Evolutionary conservation across 2,888 invertebrate species (phyloP).

Genomic region (Cephonodes hylas): DNA sequence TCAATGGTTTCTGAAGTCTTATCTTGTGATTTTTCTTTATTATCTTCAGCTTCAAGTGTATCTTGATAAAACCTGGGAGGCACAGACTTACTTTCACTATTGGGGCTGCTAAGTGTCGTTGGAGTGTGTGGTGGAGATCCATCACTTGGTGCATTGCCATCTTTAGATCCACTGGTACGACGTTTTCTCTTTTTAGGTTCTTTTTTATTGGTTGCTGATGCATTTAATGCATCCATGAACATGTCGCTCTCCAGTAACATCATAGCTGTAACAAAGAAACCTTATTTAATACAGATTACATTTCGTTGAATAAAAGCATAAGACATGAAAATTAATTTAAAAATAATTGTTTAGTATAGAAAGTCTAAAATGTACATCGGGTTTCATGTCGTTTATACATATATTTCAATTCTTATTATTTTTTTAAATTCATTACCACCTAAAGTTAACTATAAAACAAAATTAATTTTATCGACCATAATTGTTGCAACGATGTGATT

Average conservation of each 20-base stretch:
- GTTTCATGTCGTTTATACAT: background rate
- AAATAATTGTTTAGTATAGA: background rate
- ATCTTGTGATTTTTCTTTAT: slow-evolving; percentile 68
- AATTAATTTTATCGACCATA: too few species aligned
- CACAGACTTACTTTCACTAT: slow-evolving; percentile 71
- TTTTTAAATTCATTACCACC: too few species aligned
- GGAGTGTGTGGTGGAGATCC: slow-evolving; percentile 81
- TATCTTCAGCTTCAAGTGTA: slow-evolving; percentile 87
- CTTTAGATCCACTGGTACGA: slow-evolving; percentile 85
- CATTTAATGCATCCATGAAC: slow-evolving; percentile 95
- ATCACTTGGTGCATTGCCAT: slow-evolving; percentile 74
- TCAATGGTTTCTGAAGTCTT: slow-evolving; percentile 51
- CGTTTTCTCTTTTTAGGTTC: slow-evolving; percentile 90
- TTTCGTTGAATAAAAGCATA: background rate
- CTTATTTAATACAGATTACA: too few species aligned
- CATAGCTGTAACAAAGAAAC: slow-evolving; percentile 85
- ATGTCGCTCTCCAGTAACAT: slow-evolving; percentile 93
- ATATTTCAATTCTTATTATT: too few species aligned
- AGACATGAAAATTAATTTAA: background rate
- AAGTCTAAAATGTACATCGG: background rate
- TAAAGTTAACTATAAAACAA: too few species aligned
- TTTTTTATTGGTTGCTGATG: slow-evolving; percentile 88
- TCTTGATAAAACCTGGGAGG: slow-evolving; percentile 94
- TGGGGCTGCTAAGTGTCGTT: slow-evolving; percentile 70
- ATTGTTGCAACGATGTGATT: too few species aligned